These are phyloP conservation scores for Gorsachius magnificus DNA, from an alignment of 2,797 vertebrate genomes.

Conservation along the genomic window DNA sequence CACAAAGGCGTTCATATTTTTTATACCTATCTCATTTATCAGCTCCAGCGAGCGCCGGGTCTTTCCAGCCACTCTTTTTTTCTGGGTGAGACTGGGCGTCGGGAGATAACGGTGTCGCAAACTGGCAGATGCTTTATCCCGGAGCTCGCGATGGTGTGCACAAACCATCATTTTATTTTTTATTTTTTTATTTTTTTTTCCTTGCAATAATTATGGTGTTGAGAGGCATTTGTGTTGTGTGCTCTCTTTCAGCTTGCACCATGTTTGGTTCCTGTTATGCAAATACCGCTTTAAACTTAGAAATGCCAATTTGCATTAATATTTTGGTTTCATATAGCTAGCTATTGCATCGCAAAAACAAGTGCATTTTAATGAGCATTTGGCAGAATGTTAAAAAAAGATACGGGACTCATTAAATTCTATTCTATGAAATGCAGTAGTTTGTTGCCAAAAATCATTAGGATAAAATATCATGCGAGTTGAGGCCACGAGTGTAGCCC, in stretches of 20 bases:
- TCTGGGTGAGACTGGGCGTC: not conserved
- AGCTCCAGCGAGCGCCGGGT: not conserved
- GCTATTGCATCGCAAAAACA: conserved; percentile 69
- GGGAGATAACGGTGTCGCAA: not conserved
- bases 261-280: conserved; percentile 72
- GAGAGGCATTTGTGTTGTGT: conserved; percentile 50
- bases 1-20: not conserved
- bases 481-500: not conserved
- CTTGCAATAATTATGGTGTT: conserved; percentile 33
- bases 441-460: conserved; percentile 73
- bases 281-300: conserved; percentile 75
- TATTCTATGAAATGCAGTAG: conserved; percentile 72
- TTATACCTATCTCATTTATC: not conserved
- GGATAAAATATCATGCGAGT: conserved; percentile 37
- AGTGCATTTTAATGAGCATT: conserved; percentile 77
- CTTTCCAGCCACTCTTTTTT: not conserved
- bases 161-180: conserved; percentile 21
- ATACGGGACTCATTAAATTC: conserved; percentile 88
- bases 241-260: conserved; percentile 44
- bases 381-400: conserved; percentile 81
- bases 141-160: not conserved
- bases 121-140: conserved; percentile 37
- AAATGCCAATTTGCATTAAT: conserved; percentile 75
- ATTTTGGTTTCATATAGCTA: conserved; percentile 73
- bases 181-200: not conserved